Conservation (phyloP, 2,888 invertebrate species). For the Tenthredo distinguenda region DNA sequence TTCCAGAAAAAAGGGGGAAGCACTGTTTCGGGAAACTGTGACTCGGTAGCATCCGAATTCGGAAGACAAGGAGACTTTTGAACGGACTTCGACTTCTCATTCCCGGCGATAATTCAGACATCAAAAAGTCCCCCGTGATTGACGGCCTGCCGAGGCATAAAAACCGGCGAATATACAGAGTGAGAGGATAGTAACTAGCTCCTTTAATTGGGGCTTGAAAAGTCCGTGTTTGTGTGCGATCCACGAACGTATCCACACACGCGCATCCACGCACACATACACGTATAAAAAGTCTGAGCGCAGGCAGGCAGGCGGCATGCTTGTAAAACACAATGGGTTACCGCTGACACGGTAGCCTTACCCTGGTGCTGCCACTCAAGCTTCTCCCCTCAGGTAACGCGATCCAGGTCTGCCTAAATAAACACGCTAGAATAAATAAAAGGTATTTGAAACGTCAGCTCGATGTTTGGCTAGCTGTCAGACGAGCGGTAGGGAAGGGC, state of each 20-base stretch:
- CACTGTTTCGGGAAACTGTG: too few species aligned
- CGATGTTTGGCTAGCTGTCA: conserved; percentile 76
- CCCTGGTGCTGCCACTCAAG: conserved; percentile 67
- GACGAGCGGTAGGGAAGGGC: conserved; percentile 60
- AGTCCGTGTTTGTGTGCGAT: background rate
- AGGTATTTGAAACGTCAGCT: conserved; percentile 74
- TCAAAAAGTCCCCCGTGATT: conserved; percentile 2
- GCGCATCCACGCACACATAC: background rate
- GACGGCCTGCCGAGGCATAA: background rate
- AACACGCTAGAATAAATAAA: conserved; percentile 76
- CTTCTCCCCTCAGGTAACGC: conserved; percentile 71
- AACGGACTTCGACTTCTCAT: too few species aligned
- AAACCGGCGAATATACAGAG: background rate
- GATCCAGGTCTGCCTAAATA: conserved; percentile 76
- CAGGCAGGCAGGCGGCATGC: conserved; percentile 29
- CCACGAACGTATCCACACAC: background rate
- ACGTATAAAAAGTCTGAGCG: background rate
- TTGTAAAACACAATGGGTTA: conserved; percentile 60
- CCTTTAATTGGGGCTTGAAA: conserved; percentile 38
- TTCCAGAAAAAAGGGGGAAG: too few species aligned
- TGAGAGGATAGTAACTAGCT: conserved; percentile 26
- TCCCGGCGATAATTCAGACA: background rate
- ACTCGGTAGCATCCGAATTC: too few species aligned
- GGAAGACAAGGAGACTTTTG: too few species aligned
- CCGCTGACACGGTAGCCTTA: conserved; percentile 68